Evolutionary conservation across 1,140 invertebrate genomes (phyloP).

Genomic region (Sinonovacula constricta): DNA sequence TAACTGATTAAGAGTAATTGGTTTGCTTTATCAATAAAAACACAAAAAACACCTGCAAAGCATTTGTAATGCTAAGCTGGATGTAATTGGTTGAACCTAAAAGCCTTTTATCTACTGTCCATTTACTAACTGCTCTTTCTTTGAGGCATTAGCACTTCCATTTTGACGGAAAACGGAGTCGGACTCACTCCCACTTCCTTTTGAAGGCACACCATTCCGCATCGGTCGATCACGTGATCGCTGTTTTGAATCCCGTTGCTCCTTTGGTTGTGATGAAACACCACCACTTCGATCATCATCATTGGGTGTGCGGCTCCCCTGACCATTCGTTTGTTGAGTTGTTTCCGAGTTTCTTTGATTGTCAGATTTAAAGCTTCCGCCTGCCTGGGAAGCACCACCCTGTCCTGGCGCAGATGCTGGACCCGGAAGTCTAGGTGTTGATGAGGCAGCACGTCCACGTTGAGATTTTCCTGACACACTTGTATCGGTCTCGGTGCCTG

Average conservation of each 20-base stretch:
- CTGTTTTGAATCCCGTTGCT: conserved; percentile 54
- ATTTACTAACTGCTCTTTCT: conserved; percentile 68
- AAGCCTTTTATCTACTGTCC: conserved; percentile 55
- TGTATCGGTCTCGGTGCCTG: conserved; percentile 76
- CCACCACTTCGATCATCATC: not conserved
- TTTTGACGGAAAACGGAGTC: no score
- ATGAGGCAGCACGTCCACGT: conserved; percentile 15
- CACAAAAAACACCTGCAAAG: no score
- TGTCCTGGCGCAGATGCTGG: conserved; percentile 10
- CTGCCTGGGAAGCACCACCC: conserved; percentile 23
- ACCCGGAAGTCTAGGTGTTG: conserved; percentile 8
- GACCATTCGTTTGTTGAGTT: conserved; percentile 33
- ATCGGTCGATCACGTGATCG: conserved; percentile 3
- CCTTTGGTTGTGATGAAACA: conserved; percentile 43
- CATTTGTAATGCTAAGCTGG: no score
- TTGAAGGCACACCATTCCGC: conserved; percentile 16
- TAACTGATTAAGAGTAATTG: no score
- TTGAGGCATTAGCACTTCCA: conserved; percentile 59
- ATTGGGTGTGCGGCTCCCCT: conserved; percentile 33
- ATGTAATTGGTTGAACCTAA: no score
- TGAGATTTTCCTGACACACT: conserved; percentile 69
- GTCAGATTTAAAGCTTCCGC: conserved; percentile 32
- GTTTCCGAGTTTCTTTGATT: conserved; percentile 45
- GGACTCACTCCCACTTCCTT: conserved; percentile 66
- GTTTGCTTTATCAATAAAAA: no score